phyloP scores from a whole-genome alignment of 2,797 vertebrate species.

The Loriculus beryllinus region DNA sequence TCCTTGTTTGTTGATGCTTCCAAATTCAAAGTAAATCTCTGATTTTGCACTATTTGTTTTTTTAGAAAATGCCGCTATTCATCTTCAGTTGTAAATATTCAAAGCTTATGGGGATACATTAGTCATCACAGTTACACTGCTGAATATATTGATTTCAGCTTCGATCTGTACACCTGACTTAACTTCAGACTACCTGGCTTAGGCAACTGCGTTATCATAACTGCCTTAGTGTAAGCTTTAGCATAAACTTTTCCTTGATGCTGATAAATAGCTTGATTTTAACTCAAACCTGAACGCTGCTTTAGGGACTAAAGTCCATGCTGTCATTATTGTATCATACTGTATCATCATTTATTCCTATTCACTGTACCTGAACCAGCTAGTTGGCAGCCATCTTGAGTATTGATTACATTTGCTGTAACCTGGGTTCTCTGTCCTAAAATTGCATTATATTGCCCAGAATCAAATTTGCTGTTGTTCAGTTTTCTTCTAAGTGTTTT shows the following conservation, averaged over 20 bases:
- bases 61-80: background rate
- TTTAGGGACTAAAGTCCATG: background rate
- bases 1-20: background rate
- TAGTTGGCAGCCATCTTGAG: rapidly evolving
- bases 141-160: background rate
- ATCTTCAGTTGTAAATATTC: background rate
- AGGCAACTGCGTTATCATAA: background rate
- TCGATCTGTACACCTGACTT: background rate
- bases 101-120: background rate
- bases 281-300: background rate
- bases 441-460: background rate
- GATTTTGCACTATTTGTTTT: background rate
- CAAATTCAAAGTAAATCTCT: background rate
- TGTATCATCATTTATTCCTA: background rate
- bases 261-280: background rate
- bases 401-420: background rate
- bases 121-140: background rate
- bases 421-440: background rate
- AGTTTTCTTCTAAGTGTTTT: background rate
- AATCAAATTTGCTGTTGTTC: background rate
- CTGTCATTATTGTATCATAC: background rate
- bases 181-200: background rate
- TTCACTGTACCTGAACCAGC: background rate
- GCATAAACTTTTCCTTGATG: background rate
- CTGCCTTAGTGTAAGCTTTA: background rate